Percentiles rank a stretch among this genome's conserved stretches.
Conservation (phyloP, 1,140 invertebrate species). For the Diachasma alloeum region DNA sequence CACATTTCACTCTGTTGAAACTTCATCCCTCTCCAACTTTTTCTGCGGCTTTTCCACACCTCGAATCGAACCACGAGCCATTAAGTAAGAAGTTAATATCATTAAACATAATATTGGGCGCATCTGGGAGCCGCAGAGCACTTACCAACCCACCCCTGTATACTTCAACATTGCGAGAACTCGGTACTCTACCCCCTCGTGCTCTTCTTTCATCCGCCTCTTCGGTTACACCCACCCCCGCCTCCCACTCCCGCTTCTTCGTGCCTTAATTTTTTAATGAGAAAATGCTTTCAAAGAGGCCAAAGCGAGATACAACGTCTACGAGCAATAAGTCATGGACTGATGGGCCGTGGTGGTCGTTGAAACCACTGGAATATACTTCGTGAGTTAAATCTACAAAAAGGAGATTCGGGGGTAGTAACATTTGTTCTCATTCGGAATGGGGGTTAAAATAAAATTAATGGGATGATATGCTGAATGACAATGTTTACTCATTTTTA, state of each 20-base stretch:
- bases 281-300: constrained; percentile 67
- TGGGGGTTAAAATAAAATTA: too few relatives aligned
- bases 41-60: constrained; percentile 50
- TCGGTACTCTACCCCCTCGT: constrained; percentile 12
- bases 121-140: constrained; percentile 66
- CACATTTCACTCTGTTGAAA: neutral
- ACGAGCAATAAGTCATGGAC: constrained; percentile 62
- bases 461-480: too few relatives aligned
- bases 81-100: constrained; percentile 68
- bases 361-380: constrained; percentile 15
- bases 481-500: too few relatives aligned
- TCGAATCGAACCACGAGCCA: constrained; percentile 66
- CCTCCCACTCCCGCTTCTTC: constrained; percentile 30
- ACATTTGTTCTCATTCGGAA: neutral
- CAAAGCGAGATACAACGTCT: constrained; percentile 62
- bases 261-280: constrained; percentile 67
- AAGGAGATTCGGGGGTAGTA: constrained; percentile 29
- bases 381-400: constrained; percentile 53
- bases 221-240: constrained; percentile 32
- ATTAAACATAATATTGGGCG: constrained; percentile 68
- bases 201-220: constrained; percentile 27
- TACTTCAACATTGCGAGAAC: constrained; percentile 39
- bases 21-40: neutral
- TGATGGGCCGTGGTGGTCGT: constrained; percentile 24
- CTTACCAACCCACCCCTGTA: constrained; percentile 50